Evolutionary conservation across 2,113 vertebrate species (phyloP).

Genomic region (Myotis yumanensis): DNA sequence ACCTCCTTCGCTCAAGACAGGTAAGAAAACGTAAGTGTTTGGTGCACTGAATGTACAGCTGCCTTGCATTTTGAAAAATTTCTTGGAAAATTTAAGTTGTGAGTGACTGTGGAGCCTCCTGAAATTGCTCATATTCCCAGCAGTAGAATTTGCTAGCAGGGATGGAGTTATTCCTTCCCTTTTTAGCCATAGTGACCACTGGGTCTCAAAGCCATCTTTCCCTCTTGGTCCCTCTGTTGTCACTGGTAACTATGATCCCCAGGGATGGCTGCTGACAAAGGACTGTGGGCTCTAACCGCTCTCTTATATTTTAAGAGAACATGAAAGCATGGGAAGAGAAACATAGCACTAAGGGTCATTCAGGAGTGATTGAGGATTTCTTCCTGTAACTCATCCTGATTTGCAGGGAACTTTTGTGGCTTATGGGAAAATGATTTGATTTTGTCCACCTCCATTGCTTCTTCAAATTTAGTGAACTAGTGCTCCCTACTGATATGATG

Average conservation of each 20-base stretch:
- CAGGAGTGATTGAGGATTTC: not conserved
- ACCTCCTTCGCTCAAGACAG: not conserved
- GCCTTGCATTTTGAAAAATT: not conserved
- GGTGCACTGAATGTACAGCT: too few species aligned
- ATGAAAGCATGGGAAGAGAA: not conserved
- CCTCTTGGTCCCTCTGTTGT: not conserved
- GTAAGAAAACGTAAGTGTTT: not conserved
- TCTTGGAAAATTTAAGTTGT: not conserved
- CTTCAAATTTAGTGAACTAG: not conserved
- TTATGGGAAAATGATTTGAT: not conserved
- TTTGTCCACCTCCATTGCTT: not conserved
- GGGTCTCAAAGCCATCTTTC: not conserved
- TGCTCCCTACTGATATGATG: not conserved
- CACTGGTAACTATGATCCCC: not conserved
- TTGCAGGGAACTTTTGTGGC: not conserved
- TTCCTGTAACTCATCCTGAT: not conserved
- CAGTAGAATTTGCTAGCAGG: not conserved
- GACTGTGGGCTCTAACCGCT: not conserved
- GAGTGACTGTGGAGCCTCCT: not conserved
- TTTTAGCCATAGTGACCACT: not conserved
- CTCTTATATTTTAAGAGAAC: not conserved
- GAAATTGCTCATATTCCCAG: not conserved
- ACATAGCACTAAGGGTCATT: not conserved
- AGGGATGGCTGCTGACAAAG: not conserved
- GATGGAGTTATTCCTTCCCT: not conserved